Base-by-base conservation (phyloP, 2,797 vertebrate genomes). In the Psittacula echo region DNA sequence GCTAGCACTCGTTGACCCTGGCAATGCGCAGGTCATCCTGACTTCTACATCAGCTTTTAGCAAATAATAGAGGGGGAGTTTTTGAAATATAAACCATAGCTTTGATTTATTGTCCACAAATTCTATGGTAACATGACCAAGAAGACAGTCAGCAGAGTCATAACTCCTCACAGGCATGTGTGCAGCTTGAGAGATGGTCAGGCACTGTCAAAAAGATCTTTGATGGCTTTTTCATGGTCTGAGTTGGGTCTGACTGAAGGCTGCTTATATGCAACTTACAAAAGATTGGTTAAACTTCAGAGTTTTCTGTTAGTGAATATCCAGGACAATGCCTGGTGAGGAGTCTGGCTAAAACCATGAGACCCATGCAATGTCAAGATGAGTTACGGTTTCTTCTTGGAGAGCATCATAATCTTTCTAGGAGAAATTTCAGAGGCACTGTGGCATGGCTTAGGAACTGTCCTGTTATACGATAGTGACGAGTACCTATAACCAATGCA, bases 381-480 rank as follows among this genome's bases (percentile, higher is more conserved):
- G 61, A 67, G 17, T 41, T 50, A 21, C 13, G 30, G 12, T 20
- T 13, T 73, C 34, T 23, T 48, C 16, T 26, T 51, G 56, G 27
- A 72, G 66, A 61, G 5, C 0, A 3, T 17, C 23, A 66, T 2
- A 22, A 5, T 15, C 10, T 34, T 56, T 48, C 17, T 41, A 16
- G 62, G 2, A 71, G 37, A 41, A n/a, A 41, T 67, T 44, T 45
- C 77, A 58, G 47, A 73, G n/a, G 9, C 22, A 1, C 14, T 0
- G 1, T 11, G 61, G 12, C 66, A 39, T 0, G 0, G 23, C 1
- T n/a, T 4, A 30, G 66, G 42, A 71, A 4, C 23, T 44, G 20
- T 5, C 45, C 26, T 75, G 22, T 53, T 75, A 16, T 10, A 17
- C 34, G 11, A 9, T 2, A 2, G 34, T 13, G 41, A 30, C 24